Percentiles rank a stretch among this genome's conserved stretches.
These are phyloP conservation scores for Synergus gifuensis DNA, from an alignment of 2,888 invertebrate genomes.

Conservation along the genomic window DNA sequence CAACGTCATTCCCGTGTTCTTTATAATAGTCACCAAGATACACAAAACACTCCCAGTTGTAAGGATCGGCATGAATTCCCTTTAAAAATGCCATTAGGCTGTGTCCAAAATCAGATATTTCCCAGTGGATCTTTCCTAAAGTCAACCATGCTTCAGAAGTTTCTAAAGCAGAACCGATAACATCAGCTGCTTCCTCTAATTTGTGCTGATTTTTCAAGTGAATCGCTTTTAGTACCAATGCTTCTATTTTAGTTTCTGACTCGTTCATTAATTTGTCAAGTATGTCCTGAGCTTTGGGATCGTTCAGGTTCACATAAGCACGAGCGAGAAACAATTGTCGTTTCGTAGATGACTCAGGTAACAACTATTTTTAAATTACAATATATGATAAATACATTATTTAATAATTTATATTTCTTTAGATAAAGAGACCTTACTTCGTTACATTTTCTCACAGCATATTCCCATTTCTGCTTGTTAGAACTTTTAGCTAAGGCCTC, in stretches of 20 bases:
- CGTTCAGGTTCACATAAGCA: constrained; percentile 75
- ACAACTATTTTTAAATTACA: constrained; percentile 57
- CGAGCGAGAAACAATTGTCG: constrained; percentile 69
- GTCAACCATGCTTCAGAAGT: constrained; percentile 80
- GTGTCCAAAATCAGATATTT: constrained; percentile 81
- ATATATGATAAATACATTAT: constrained; percentile 28
- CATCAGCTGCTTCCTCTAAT: constrained; percentile 80
- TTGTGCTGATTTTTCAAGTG: constrained; percentile 79
- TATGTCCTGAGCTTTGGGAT: constrained; percentile 73
- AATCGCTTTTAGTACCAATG: constrained; percentile 79
- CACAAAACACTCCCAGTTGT: constrained; percentile 86
- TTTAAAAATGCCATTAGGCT: constrained; percentile 83
- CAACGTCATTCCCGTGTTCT: constrained; percentile 81
- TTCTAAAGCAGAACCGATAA: constrained; percentile 78
- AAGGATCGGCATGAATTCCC: constrained; percentile 83
- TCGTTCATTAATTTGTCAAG: constrained; percentile 72
- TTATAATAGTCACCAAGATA: constrained; percentile 88
- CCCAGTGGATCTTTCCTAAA: constrained; percentile 82
- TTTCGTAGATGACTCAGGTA: constrained; percentile 57
- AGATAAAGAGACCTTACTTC: constrained; percentile 67
- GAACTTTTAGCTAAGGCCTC: constrained; percentile 76
- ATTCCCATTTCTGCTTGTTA: constrained; percentile 79
- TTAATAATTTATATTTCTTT: constrained; percentile 22
- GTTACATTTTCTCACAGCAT: constrained; percentile 72
- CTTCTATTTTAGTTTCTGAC: constrained; percentile 61